A percentile compares a stretch with the other conserved stretches of the same genome.
These are phyloP conservation scores for Sicus ferrugineus DNA, from an alignment of 2,888 invertebrate genomes.

Conservation along the genomic window DNA sequence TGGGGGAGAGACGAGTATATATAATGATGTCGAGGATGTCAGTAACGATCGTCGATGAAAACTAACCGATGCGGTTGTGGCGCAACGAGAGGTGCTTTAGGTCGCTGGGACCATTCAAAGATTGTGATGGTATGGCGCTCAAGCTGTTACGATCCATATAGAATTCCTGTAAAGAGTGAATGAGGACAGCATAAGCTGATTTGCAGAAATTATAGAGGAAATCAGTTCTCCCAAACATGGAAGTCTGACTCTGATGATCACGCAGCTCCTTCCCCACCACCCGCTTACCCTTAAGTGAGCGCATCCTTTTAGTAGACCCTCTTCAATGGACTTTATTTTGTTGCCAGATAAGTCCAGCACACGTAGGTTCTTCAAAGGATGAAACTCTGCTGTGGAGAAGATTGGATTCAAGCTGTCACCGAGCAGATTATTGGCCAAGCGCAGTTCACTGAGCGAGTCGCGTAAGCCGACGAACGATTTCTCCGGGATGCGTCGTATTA, in stretches of 20 bases:
- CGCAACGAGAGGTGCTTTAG: slow-evolving; percentile 77
- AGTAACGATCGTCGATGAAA: not conserved
- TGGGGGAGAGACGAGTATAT: slow-evolving; percentile 42
- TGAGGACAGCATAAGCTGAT: not conserved
- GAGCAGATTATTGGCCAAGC: slow-evolving; percentile 81
- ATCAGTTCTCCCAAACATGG: too few species aligned
- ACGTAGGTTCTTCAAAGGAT: slow-evolving; percentile 75
- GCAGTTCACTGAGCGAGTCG: slow-evolving; percentile 74
- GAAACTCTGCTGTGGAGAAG: slow-evolving; percentile 86
- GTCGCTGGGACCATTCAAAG: slow-evolving; percentile 81
- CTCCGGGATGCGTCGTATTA: slow-evolving; percentile 80
- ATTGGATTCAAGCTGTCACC: slow-evolving; percentile 91
- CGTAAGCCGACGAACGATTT: slow-evolving; percentile 74
- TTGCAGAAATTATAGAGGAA: not conserved
- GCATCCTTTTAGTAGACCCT: slow-evolving; percentile 86
- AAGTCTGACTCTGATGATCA: too few species aligned
- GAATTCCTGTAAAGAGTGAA: slow-evolving; percentile 71
- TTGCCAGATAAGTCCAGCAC: slow-evolving; percentile 83
- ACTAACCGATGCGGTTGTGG: slow-evolving; percentile 82
- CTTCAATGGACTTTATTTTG: slow-evolving; percentile 81
- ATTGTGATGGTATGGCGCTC: slow-evolving; percentile 76
- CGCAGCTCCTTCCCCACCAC: too few species aligned
- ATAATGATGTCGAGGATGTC: slow-evolving; percentile 10
- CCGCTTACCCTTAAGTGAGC: slow-evolving; percentile 73
- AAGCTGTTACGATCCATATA: slow-evolving; percentile 84